phyloP scores from a whole-genome alignment of 1,140 invertebrate genomes.

The Drosophila aff. region DNA sequence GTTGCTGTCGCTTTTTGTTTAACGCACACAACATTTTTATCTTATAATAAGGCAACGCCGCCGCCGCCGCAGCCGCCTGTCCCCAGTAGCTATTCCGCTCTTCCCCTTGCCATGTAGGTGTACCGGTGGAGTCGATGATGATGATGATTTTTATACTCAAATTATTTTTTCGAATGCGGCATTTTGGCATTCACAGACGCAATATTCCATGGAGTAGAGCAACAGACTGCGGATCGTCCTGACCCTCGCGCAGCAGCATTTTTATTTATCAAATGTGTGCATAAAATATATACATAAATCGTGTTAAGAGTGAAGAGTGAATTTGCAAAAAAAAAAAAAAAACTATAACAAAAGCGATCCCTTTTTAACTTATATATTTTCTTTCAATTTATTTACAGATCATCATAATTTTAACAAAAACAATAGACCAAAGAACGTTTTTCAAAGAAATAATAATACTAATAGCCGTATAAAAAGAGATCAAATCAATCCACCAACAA shows the following conservation, averaged over 20 bases:
- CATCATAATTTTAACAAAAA: slow-evolving; percentile 82
- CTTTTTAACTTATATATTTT: slow-evolving; percentile 6
- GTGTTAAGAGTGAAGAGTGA: slow-evolving; percentile 40
- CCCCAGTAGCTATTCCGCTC: slow-evolving; percentile 34
- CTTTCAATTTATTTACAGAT: slow-evolving; percentile 66
- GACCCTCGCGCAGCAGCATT: slow-evolving; percentile 75
- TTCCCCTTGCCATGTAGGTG: slow-evolving; percentile 11
- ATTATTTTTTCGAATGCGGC: slow-evolving; percentile 75
- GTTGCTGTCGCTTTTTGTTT: slow-evolving; percentile 67
- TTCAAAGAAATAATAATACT: slow-evolving; percentile 54
- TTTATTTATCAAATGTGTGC: slow-evolving; percentile 81
- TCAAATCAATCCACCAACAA: slow-evolving; percentile 30
- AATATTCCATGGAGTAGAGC: slow-evolving; percentile 80
- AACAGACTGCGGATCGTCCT: slow-evolving; percentile 77
- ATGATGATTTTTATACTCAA: slow-evolving; percentile 74
- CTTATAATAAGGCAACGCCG: slow-evolving; percentile 79
- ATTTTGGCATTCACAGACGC: slow-evolving; percentile 65
- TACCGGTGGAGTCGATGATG: slow-evolving; percentile 40
- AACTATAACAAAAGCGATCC: neutral
- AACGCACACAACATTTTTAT: slow-evolving; percentile 75
- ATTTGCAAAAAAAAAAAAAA: neutral
- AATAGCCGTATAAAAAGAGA: slow-evolving; percentile 21
- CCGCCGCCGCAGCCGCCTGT: slow-evolving; percentile 38
- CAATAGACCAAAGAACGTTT: slow-evolving; percentile 82
- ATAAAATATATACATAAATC: slow-evolving; percentile 35